phyloP scores from a whole-genome alignment of 2,113 vertebrate genomes.

The Gymnobelideus leadbeateri region DNA sequence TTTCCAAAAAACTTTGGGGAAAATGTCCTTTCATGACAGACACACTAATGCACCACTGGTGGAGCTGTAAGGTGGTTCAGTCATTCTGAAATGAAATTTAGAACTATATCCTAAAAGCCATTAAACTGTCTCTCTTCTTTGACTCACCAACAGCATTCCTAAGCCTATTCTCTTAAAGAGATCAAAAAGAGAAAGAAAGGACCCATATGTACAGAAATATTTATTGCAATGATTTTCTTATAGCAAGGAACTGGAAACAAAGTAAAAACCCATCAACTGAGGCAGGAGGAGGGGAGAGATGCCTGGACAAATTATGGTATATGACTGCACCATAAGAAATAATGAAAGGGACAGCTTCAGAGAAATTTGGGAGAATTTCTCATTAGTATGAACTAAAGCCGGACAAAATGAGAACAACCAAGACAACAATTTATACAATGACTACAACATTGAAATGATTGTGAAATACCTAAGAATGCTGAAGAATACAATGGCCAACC shows the following conservation, averaged over 20 bases:
- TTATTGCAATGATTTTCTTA: neutral
- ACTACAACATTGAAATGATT: neutral
- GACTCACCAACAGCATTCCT: neutral
- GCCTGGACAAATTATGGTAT: neutral
- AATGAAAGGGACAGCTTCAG: neutral
- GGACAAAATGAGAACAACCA: neutral
- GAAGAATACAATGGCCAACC: neutral
- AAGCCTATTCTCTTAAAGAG: neutral
- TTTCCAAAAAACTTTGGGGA: neutral
- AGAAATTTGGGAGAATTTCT: neutral
- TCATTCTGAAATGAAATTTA: neutral
- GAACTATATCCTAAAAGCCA: neutral
- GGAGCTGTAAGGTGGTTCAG: neutral
- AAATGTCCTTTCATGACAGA: neutral
- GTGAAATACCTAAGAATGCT: neutral
- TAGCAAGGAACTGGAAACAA: neutral
- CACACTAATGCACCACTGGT: neutral
- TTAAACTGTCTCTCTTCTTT: neutral
- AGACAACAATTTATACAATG: neutral
- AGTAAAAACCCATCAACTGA: neutral
- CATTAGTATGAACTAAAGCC: neutral
- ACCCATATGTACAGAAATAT: neutral
- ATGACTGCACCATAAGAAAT: neutral
- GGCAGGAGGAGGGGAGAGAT: neutral
- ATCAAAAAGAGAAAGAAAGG: neutral